Evolutionary conservation across 2,797 vertebrate genomes (phyloP).

Genomic region (Morus bassanus): DNA sequence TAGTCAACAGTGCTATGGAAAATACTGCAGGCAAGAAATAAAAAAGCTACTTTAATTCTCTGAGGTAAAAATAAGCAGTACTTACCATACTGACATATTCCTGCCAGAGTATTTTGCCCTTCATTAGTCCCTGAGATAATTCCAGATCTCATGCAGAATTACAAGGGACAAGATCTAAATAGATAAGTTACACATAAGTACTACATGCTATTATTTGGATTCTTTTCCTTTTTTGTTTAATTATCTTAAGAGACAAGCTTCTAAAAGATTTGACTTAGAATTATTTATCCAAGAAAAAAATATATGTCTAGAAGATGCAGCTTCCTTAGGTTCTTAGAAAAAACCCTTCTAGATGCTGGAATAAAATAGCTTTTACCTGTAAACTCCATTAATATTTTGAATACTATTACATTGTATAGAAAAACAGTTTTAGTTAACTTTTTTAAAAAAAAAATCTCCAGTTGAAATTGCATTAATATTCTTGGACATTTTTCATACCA

Average conservation of each 20-base stretch:
- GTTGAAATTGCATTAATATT: background rate
- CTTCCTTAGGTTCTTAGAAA: background rate
- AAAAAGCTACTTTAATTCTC: background rate
- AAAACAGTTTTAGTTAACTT: background rate
- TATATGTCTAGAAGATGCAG: background rate
- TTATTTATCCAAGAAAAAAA: background rate
- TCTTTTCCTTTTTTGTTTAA: background rate
- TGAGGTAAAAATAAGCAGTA: background rate
- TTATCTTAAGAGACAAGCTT: background rate
- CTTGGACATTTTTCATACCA: background rate
- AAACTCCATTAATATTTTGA: background rate
- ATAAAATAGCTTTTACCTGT: background rate
- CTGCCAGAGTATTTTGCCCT: background rate
- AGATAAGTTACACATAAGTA: background rate
- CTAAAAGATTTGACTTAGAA: background rate
- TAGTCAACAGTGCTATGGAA: conserved; percentile 1
- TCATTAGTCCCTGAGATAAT: conserved; percentile 35
- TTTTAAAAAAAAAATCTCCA: background rate
- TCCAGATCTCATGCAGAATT: conserved; percentile 18
- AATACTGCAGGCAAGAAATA: conserved; percentile 19
- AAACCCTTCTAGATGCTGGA: background rate
- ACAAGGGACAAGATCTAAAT: background rate
- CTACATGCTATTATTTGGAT: background rate
- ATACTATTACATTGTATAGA: background rate
- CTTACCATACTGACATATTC: background rate